Evolutionary conservation across 2,888 invertebrate species (phyloP).

Genomic region (Oegoconia quadripuncta): DNA sequence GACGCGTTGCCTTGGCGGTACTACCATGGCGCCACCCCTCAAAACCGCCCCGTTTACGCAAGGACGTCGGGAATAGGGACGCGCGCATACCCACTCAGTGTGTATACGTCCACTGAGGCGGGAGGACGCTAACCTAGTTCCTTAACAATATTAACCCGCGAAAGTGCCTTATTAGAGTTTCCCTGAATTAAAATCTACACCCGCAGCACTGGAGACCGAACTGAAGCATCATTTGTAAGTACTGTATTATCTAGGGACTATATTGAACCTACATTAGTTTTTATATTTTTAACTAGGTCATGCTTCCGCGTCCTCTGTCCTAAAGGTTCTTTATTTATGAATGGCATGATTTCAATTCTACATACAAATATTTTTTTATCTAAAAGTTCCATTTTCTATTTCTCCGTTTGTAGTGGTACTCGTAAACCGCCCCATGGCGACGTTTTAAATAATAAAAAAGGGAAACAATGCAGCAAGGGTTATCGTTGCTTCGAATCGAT

Average conservation of each 20-base stretch:
- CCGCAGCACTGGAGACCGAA: constrained; percentile 57
- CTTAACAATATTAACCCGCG: constrained; percentile 39
- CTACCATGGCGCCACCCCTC: constrained; percentile 70
- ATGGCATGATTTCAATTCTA: too few relatives aligned
- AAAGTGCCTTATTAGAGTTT: constrained; percentile 39
- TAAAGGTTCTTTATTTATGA: constrained; percentile 59
- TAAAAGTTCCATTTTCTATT: too few relatives aligned
- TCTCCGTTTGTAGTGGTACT: too few relatives aligned
- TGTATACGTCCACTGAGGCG: constrained; percentile 49
- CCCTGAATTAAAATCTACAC: constrained; percentile 30
- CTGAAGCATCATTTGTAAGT: constrained; percentile 66
- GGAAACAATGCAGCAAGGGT: too few relatives aligned
- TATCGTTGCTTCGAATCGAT: too few relatives aligned
- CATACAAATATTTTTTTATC: too few relatives aligned
- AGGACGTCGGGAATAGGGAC: constrained; percentile 74
- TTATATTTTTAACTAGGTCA: constrained; percentile 59
- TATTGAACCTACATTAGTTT: constrained; percentile 24
- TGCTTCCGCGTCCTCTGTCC: constrained; percentile 65
- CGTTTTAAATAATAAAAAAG: too few relatives aligned
- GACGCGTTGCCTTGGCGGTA: constrained; percentile 62
- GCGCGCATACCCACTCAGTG: constrained; percentile 73
- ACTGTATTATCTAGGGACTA: constrained; percentile 22
- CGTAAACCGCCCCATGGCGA: too few relatives aligned
- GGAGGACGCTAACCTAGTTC: constrained; percentile 49
- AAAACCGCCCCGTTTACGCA: constrained; percentile 69